phyloP scores from a whole-genome alignment of 2,797 vertebrate species.

The Phalanger gymnotis region DNA sequence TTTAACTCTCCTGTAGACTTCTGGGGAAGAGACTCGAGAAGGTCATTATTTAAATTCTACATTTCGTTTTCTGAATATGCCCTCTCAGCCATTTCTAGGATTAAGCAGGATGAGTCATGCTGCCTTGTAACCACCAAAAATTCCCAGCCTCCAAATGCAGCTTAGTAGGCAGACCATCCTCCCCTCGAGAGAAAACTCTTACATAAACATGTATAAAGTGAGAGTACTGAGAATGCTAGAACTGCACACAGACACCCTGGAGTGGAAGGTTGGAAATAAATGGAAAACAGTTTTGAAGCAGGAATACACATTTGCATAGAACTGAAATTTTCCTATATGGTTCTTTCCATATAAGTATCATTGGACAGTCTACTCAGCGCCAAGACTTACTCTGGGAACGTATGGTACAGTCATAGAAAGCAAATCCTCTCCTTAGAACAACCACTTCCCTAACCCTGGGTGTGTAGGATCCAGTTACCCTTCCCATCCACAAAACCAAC shows the following conservation, averaged over 20 bases:
- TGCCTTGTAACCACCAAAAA: conserved; percentile 52
- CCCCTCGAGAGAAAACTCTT: conserved; percentile 49
- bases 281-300: conserved; percentile 22
- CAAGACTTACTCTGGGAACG: conserved; percentile 18
- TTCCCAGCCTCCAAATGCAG: conserved; percentile 37
- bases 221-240: conserved; percentile 35
- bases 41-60: conserved; percentile 36
- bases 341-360: conserved; percentile 17
- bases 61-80: conserved; percentile 34
- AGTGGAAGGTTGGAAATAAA: conserved; percentile 35
- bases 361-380: background rate
- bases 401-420: conserved; percentile 24
- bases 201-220: conserved; percentile 14
- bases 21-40: conserved; percentile 1
- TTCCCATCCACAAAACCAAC: conserved; percentile 47
- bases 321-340: conserved; percentile 42
- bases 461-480: background rate
- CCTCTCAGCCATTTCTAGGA: conserved; percentile 58
- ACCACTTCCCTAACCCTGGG: background rate
- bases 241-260: conserved; percentile 1
- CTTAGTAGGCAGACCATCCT: conserved; percentile 29
- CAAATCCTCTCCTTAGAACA: conserved; percentile 50
- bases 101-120: conserved; percentile 45
- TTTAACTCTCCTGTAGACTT: conserved; percentile 36
- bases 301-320: conserved; percentile 32